Evolutionary conservation across 1,140 invertebrate genomes (phyloP).

Genomic region (Octopus sinensis): DNA sequence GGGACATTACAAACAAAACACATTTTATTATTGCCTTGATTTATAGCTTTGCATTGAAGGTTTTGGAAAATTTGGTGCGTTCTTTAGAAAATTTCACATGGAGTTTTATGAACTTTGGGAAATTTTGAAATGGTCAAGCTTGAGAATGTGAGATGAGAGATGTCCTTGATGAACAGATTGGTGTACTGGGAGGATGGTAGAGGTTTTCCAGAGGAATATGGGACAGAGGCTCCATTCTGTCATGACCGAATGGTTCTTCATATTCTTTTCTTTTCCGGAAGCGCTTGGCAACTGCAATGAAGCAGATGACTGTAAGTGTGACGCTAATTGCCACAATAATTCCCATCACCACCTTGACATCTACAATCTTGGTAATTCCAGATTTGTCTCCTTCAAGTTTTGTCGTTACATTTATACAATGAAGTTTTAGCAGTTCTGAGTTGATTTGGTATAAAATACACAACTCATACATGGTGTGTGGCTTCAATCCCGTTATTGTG

Average conservation of each 20-base stretch:
- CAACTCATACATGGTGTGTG: constrained; percentile 57
- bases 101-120: too few species aligned
- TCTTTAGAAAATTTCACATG: too few species aligned
- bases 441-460: constrained; percentile 56
- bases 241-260: constrained; percentile 39
- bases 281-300: constrained; percentile 41
- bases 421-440: constrained; percentile 47
- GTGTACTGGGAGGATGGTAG: constrained; percentile 38
- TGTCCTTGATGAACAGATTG: constrained; percentile 48
- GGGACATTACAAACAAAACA: too few species aligned
- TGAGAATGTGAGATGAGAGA: constrained; percentile 42
- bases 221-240: constrained; percentile 43
- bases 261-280: constrained; percentile 55
- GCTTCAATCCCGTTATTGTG: constrained; percentile 56
- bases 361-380: constrained; percentile 44
- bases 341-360: constrained; percentile 43
- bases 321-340: constrained; percentile 43
- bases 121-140: constrained; percentile 20
- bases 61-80: too few species aligned
- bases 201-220: constrained; percentile 57
- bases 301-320: constrained; percentile 43
- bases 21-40: too few species aligned
- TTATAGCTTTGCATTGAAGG: too few species aligned
- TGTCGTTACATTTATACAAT: constrained; percentile 53
- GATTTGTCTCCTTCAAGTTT: constrained; percentile 30